These are phyloP conservation scores for Pollachius pollachius DNA, from an alignment of 2,113 vertebrate species.

Conservation along the genomic window DNA sequence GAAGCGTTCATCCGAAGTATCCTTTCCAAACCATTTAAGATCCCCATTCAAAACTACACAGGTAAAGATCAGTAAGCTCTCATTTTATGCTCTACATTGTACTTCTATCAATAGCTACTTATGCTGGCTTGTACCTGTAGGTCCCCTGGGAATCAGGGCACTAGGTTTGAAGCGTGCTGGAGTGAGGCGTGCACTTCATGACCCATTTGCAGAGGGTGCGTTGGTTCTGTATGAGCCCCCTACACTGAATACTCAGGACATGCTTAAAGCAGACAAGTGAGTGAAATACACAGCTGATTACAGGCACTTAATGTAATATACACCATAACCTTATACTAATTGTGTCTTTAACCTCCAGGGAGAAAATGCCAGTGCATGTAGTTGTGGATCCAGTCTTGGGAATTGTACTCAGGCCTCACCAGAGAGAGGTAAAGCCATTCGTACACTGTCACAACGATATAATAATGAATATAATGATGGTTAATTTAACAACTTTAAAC, in stretches of 20 bases:
- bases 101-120: neutral
- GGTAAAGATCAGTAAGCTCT: constrained; percentile 69
- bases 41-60: constrained; percentile 94
- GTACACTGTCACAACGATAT: no score
- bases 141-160: constrained; percentile 81
- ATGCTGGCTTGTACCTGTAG: constrained; percentile 56
- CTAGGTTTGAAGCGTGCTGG: constrained; percentile 88
- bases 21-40: constrained; percentile 93
- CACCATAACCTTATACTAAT: neutral
- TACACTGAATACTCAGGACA: constrained; percentile 81
- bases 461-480: no score
- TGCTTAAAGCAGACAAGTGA: constrained; percentile 93
- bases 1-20: constrained; percentile 94
- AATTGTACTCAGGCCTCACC: constrained; percentile 91
- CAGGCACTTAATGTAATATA: neutral
- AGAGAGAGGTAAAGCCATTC: constrained; percentile 86
- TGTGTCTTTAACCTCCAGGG: constrained; percentile 59
- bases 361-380: constrained; percentile 90
- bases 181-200: constrained; percentile 85
- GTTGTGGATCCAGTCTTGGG: constrained; percentile 94
- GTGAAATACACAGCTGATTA: constrained; percentile 44
- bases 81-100: neutral
- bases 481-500: no score
- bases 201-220: constrained; percentile 90
- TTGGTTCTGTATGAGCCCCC: constrained; percentile 91